phyloP scores from a whole-genome alignment of 2,888 invertebrate genomes.

The Tetranychus truncatus region DNA sequence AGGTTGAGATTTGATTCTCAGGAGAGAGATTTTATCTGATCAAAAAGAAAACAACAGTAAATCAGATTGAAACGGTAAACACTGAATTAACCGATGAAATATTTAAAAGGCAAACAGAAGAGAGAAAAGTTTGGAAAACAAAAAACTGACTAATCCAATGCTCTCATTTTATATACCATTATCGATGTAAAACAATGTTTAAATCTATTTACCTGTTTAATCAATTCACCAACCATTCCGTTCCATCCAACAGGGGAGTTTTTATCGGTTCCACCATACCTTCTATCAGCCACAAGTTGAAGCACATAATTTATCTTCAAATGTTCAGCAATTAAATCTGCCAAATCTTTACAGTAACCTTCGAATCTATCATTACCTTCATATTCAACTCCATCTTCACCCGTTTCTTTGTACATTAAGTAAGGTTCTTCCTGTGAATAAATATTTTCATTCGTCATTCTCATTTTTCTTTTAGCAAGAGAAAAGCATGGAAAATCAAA shows the following conservation, averaged over 20 bases:
- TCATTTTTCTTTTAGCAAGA: neutral
- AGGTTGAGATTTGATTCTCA: no score
- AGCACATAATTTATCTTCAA: constrained; percentile 33
- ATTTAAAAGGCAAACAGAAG: no score
- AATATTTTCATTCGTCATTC: neutral
- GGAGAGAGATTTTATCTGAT: no score
- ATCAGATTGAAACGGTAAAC: no score
- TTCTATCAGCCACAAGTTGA: constrained; percentile 61
- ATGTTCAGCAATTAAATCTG: constrained; percentile 57
- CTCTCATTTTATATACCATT: no score
- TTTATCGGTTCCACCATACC: constrained; percentile 59
- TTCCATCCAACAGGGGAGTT: constrained; percentile 58
- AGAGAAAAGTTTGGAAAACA: no score
- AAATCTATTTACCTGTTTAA: constrained; percentile 50
- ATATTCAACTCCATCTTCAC: constrained; percentile 36
- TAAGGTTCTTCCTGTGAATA: constrained; percentile 53
- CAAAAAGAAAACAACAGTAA: no score
- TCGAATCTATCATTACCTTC: constrained; percentile 59
- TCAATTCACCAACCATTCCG: constrained; percentile 59
- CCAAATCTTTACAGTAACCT: constrained; percentile 81
- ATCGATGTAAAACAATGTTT: neutral
- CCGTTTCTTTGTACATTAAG: constrained; percentile 47
- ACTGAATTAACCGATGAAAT: no score
- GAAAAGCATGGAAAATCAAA: no score
- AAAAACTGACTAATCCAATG: no score